Evolutionary conservation across 2,113 vertebrate species (phyloP), one percentile per base, ranked within the genome.

Genomic region (Actenoides lindsayi): DNA sequence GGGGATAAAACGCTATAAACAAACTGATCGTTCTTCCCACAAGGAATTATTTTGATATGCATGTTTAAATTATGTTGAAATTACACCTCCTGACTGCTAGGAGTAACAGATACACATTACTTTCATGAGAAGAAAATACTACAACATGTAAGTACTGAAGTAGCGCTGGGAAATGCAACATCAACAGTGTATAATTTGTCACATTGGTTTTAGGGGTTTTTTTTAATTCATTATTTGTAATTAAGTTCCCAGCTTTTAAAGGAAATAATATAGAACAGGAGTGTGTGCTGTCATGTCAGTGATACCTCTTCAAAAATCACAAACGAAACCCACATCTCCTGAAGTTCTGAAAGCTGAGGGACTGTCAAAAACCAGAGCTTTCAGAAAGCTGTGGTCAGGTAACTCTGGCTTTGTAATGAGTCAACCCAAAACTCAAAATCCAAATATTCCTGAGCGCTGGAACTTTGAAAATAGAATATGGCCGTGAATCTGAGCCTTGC

Each of bases 51-150:
- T 93, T 87, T 89, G 53, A 90, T 84, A 64, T 10, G 21, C 11
- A 33, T 41, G 14, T 69, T 89, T 85, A 91, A 95, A 76, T 95
- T 50, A 77, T 67, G 37, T 83, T 84, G 79, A 88, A 94, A 74
- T 86, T 84, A 54, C 16, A 62, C 15, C 27, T 93, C 57, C 37
- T 68, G 83, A 90, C n/a, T 85, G 51, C 42, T 88, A 62, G 60
- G 89, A 79, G 35, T 71, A 87, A 71, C 24, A 82, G 42, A 42
- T 39, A 42, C 23, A 44, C 6, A 8, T 53, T 62, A 74, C 30
- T 86, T 88, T 93, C 39, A 57, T 42, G 63, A 20, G 62, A 71
- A 69, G 27, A 89, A 90, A 89, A 67, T 37, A 23, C 8, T 64
- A 15, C 13, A 37, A 28, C 21, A 19, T 11, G 21, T 60, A 76